A percentile compares a stretch with the other conserved stretches of the same genome.
phyloP scores from a whole-genome alignment of 2,888 invertebrate genomes.

The Agapetus fuscipes region DNA sequence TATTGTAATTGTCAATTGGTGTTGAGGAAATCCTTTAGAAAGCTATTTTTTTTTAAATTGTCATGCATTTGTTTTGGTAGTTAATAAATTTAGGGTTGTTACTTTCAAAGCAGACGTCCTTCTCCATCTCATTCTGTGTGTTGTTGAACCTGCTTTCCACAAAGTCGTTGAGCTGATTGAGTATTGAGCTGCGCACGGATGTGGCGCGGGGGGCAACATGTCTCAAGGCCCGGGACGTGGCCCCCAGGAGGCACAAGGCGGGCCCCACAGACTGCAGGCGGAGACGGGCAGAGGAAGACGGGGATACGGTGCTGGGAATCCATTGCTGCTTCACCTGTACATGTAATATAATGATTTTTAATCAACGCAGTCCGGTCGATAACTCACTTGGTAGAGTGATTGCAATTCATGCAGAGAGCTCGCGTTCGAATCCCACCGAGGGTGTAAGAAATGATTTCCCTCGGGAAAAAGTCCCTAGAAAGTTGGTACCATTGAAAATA shows the following conservation, averaged over 20 bases:
- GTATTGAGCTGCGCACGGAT: neutral
- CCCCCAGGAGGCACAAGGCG: constrained; percentile 36
- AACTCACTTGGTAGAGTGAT: no score
- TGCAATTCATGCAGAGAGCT: no score
- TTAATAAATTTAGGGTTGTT: no score
- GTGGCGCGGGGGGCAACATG: constrained; percentile 13
- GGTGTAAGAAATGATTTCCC: no score
- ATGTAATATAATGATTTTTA: neutral
- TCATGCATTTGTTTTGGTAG: no score
- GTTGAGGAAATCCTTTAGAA: no score
- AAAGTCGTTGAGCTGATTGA: constrained; percentile 23
- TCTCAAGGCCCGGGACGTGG: constrained; percentile 30
- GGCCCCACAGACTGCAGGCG: constrained; percentile 32
- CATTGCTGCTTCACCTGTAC: constrained; percentile 30
- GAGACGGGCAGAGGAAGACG: constrained; percentile 30
- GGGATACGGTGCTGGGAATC: constrained; percentile 24
- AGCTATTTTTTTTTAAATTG: no score
- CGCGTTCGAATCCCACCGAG: no score
- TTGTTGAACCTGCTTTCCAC: constrained; percentile 34
- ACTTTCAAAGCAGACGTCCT: constrained; percentile 16
- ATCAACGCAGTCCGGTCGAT: no score
- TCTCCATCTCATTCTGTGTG: constrained; percentile 35
- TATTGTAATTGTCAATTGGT: no score
- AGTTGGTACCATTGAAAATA: no score
- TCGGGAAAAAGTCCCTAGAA: no score